phyloP scores from a whole-genome alignment of 2,888 invertebrate genomes.

The Calliopum simillimum region DNA sequence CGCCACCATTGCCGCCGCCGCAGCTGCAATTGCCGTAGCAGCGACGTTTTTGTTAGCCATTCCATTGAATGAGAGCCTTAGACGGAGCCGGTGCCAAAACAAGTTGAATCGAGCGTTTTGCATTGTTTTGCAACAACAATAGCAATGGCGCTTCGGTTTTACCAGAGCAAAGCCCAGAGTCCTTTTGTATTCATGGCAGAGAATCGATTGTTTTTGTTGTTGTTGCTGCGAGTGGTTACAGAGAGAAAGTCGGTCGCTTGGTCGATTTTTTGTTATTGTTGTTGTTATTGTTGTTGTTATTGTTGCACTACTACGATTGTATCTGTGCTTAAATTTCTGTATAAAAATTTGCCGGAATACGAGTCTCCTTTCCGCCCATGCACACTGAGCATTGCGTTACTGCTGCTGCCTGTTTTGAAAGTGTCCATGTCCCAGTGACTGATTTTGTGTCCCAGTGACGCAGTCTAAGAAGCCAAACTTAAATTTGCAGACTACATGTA shows the following conservation, averaged over 20 bases:
- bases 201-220: not conserved
- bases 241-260: conserved; percentile 37
- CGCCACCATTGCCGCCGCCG: conserved; percentile 10
- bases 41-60: conserved; percentile 32
- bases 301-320: conserved; percentile 12
- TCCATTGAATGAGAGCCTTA: conserved; percentile 9
- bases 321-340: conserved; percentile 37
- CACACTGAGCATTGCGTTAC: not conserved
- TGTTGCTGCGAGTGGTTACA: not conserved
- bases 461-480: not conserved
- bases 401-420: not conserved
- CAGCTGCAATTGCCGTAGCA: not conserved
- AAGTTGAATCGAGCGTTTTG: conserved; percentile 25
- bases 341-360: conserved; percentile 37
- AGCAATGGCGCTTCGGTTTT: conserved; percentile 27
- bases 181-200: conserved; percentile 37
- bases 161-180: conserved; percentile 16
- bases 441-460: conserved; percentile 31
- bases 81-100: not conserved
- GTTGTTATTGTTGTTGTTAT: not conserved
- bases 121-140: conserved; percentile 36
- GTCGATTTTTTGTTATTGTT: conserved; percentile 28
- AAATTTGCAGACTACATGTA: not conserved
- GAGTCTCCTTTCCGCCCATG: conserved; percentile 48
- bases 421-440: conserved; percentile 38